Evolutionary conservation across 2,797 vertebrate genomes (phyloP), one percentile per base, ranked within the genome.

Genomic region (Phoeniculus purpureus): DNA sequence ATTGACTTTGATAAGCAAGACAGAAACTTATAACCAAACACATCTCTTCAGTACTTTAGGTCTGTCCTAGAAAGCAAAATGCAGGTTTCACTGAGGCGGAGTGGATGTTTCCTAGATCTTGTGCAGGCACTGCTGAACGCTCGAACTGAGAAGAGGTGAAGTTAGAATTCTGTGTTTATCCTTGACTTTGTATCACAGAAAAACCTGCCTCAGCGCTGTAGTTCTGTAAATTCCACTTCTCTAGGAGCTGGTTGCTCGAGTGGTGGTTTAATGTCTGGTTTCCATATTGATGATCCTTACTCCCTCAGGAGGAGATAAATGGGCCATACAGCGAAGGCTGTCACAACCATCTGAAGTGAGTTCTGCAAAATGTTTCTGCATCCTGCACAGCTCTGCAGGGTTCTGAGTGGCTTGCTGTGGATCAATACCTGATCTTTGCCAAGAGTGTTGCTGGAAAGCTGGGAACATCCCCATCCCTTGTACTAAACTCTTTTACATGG

Each of bases 1-100:
- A 3, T 94, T 91, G 32, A 58, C 81, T 89, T 90, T 60, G 12
- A 75, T 78, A 64, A 91, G 40, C 81, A 80, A 70, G 72, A 50
- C 26, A 59, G 50, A 74, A 89, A 51, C 29, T 56, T 75, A 54
- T 1, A 84, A 61, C 23, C 54, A 71, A 84, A 70, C 21, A 67
- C 31, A 5, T 64, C 40, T 37, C 52, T 87, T 88, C 29, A 45
- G 55, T 70, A 37, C n/a, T 64, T 84, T 27, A 83, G 52, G 37
- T 45, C 27, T 65, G 26, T 52, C 31, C 32, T 61, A 56, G 31
- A 70, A 83, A 67, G 77, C 34, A 77, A 75, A 77, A 66, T 32
- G 64, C 50, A 43, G 34, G 23, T 80, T 85, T 15, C 43, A 43
- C 43, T 43, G 43, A 43, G 14, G 43, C 15, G 22, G 47, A 45